Conservation (phyloP, 35 echinoderm and acorn worm species). For the Stichopus chloronotus region DNA sequence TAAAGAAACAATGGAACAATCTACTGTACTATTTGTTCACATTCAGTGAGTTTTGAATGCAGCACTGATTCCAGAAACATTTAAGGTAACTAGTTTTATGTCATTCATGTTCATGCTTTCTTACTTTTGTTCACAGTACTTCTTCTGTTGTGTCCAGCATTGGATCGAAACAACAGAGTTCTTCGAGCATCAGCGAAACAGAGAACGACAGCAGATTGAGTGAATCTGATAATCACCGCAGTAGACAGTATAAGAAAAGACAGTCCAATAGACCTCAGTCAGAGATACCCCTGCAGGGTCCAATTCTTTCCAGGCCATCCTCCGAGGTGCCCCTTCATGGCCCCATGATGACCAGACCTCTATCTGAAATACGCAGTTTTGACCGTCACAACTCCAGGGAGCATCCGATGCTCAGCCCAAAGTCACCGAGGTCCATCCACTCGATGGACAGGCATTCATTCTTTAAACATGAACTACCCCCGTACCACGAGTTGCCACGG, state of each 20-base stretch:
- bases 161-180: slow-evolving; percentile 36
- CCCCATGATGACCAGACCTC: not conserved
- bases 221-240: slow-evolving; percentile 44
- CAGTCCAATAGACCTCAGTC: slow-evolving; percentile 22
- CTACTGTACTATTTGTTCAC: no score
- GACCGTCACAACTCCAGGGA: not conserved
- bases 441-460: slow-evolving; percentile 36
- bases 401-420: slow-evolving; percentile 20
- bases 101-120: not conserved
- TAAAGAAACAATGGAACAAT: no score
- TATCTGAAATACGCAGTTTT: not conserved
- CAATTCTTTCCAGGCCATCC: not conserved
- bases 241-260: slow-evolving; percentile 49
- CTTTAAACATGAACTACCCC: slow-evolving; percentile 20
- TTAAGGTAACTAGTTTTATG: not conserved
- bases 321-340: not conserved
- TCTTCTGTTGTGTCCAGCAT: slow-evolving; percentile 39
- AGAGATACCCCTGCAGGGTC: slow-evolving; percentile 10
- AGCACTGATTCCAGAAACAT: not conserved
- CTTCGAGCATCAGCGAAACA: slow-evolving; percentile 46
- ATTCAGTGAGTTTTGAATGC: no score
- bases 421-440: slow-evolving; percentile 31
- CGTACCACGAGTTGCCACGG: slow-evolving; percentile 7
- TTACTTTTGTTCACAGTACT: slow-evolving; percentile 24
- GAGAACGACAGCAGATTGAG: slow-evolving; percentile 40